These are phyloP conservation scores for Catharus fuscescens DNA, from an alignment of 2,113 vertebrate species.

Conservation along the genomic window DNA sequence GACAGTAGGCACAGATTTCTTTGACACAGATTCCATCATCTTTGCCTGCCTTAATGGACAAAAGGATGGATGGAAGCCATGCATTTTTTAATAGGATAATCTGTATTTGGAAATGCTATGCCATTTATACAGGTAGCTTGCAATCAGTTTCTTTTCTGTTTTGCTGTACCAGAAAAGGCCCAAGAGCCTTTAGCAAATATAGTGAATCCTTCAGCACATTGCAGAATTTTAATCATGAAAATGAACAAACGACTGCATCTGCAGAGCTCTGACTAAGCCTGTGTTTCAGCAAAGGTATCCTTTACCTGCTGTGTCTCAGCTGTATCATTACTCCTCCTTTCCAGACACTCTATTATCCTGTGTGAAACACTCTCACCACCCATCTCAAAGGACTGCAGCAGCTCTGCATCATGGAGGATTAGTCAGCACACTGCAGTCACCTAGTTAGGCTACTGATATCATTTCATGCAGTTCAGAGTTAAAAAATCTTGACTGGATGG, in stretches of 20 bases:
- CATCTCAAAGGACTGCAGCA: constrained; percentile 29
- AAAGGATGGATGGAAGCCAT: background rate
- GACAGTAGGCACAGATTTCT: background rate
- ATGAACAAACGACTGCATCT: background rate
- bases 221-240: constrained; percentile 1
- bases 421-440: background rate
- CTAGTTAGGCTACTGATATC: background rate
- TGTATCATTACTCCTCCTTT: background rate
- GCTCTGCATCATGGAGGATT: background rate
- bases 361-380: background rate
- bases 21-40: background rate
- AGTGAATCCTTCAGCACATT: background rate
- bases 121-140: background rate
- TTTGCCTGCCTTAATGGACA: background rate
- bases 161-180: background rate
- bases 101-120: background rate
- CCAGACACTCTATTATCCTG: background rate
- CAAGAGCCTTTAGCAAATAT: background rate
- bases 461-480: background rate
- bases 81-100: background rate
- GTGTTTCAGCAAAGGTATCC: background rate
- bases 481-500: background rate
- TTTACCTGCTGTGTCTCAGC: constrained; percentile 3
- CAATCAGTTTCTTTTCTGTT: background rate
- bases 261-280: constrained; percentile 28